Base-by-base conservation (phyloP, 2,888 invertebrate genomes). In the Drosophila mettleri region DNA sequence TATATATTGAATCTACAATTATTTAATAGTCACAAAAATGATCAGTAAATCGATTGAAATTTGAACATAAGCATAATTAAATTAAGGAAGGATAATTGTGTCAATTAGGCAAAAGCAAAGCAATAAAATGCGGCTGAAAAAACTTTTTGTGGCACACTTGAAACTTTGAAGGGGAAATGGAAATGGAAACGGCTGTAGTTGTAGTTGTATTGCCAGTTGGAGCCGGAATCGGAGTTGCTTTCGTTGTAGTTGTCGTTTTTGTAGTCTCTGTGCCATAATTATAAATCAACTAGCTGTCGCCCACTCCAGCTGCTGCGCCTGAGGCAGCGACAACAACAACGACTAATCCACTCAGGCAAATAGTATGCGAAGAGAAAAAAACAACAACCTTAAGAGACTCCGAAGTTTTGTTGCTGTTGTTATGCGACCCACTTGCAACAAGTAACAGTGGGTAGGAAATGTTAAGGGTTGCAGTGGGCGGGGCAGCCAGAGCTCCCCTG, bases 351-450 rank as follows among this genome's bases (percentile, higher is more conserved):
- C 83, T 86, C 83, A 70, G 71, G 63, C 74, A 53, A 66, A 46
- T 67, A 74, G 74, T 64, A 75, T 63, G 29, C 3, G 24, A 24
- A 24, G 27, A 24, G n/a, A 8, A 24, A 33, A 61, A 69, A 67
- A 67, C 69, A 63, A 71, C 69, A 82, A 68, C 83, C 72, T 77
- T 68, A 80, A 69, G 67, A 71, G 74, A 73, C 65, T 61, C 63
- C 53, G 41, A 39, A 60, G 53, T 61, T 68, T 49, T 54, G 49
- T 58, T 53, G 53, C 55, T 62, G 46, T 54, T 58, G 76, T 46
- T 62, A 49, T 63, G 74, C 88, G 86, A 88, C 88, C 88, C 82
- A 88, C 77, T 83, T 83, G 83, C 83, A 83, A 83, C 83, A 83
- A 83, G 83, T 83, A 64, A 62, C 43, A 51, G 57, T 62, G 74